A percentile compares a stretch with the other conserved stretches of the same genome.
Evolutionary conservation across 2,113 vertebrate species (phyloP).

Genomic region (Empidonax alnorum): DNA sequence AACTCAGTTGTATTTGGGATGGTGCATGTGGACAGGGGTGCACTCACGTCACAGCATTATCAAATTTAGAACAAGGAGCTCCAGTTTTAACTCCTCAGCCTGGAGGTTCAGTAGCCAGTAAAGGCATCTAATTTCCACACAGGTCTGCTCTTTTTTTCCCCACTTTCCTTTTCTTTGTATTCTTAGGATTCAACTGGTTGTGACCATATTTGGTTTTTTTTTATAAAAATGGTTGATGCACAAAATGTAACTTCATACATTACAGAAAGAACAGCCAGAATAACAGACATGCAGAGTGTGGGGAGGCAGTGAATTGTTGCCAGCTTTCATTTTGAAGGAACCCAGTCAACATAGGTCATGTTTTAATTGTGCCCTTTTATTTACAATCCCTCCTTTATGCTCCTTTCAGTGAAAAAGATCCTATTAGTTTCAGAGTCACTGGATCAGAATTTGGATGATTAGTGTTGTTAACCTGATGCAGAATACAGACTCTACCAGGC

Average conservation of each 20-base stretch:
- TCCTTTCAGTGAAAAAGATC: background rate
- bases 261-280: background rate
- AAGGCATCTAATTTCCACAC: fast-evolving
- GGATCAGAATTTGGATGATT: background rate
- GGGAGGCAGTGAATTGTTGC: background rate
- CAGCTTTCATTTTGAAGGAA: background rate
- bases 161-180: background rate
- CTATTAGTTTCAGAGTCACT: background rate
- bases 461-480: background rate
- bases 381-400: background rate
- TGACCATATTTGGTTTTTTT: background rate
- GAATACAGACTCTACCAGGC: background rate
- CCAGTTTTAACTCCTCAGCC: background rate
- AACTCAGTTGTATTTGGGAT: background rate
- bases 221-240: background rate
- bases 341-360: background rate
- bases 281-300: background rate
- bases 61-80: background rate
- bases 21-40: background rate
- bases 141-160: background rate
- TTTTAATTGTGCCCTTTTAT: background rate
- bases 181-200: background rate
- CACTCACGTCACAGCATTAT: fast-evolving
- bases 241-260: background rate
- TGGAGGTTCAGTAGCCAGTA: background rate